Evolutionary conservation across 2,797 vertebrate genomes (phyloP), one percentile per base, ranked within the genome.

Genomic region (Micropoecilia bifurca): DNA sequence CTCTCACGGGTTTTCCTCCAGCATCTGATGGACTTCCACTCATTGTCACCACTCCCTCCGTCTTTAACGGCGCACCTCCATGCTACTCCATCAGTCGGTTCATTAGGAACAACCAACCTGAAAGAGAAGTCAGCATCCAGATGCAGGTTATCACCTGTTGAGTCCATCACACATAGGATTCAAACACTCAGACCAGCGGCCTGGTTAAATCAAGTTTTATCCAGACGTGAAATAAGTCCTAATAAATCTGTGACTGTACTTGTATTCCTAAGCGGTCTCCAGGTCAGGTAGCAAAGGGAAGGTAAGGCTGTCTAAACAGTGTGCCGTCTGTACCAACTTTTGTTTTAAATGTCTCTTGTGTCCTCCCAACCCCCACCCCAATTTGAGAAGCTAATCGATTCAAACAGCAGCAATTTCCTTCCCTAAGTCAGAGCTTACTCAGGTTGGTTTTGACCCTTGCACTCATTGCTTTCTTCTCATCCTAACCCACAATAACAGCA

Each of bases 241-340:
- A 91, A 93, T 87, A 85, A 79, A 85, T 91, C 80, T 93, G 88
- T 92, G 83, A 89, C 89, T 94, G 89, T 93, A 90, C 90, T 90
- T 94, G 90, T 90, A 94, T 89, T 92, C 94, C 92, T 94, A 90
- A 94, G 93, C 93, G 93, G 88, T 93, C 85, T 88, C 90, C 92
- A 93, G 89, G 84, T 94, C 93, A 94, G 91, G 86, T 95, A 96
- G 93, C 89, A 93, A 94, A 93, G 90, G 89, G 87, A 95, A 96
- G 95, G 96, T 95, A 95, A 94, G 94, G 89, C 85, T 93, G 87
- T 92, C 78, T 90, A 82, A 91, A 90, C 88, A 88, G 83, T 91
- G 91, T 92, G 93, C 87, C 87, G 81, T 93, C 89, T 90, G 87
- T 90, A 87, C 80, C 83, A 88, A 84, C 83, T 93, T 90, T 83